Evolutionary conservation across 2,113 vertebrate species (phyloP).

Genomic region (Takifugu bimaculatus): DNA sequence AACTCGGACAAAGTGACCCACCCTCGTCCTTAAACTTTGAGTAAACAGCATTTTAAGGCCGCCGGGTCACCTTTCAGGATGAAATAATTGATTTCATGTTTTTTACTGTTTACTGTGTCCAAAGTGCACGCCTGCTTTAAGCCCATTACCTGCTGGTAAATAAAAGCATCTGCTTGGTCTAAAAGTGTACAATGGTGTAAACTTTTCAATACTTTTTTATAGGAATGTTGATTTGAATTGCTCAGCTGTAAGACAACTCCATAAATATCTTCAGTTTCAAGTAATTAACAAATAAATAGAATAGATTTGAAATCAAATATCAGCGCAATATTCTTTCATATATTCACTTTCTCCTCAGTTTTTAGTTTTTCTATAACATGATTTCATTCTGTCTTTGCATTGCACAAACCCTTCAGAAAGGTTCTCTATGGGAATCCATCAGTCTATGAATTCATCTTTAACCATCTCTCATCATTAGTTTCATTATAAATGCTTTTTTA

Average conservation of each 20-base stretch:
- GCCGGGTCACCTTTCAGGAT: too few species aligned
- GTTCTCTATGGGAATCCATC: constrained; percentile 2
- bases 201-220: constrained; percentile 43
- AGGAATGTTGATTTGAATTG: constrained; percentile 32
- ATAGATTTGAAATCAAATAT: not conserved
- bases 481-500: constrained; percentile 2
- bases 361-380: not conserved
- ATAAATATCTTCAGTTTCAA: too few species aligned
- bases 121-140: constrained; percentile 20
- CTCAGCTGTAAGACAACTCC: too few species aligned
- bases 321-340: not conserved
- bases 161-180: constrained; percentile 22
- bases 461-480: too few species aligned
- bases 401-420: constrained; percentile 49
- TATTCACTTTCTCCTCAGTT: not conserved
- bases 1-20: too few species aligned
- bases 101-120: constrained; percentile 1
- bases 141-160: not conserved
- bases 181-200: constrained; percentile 26
- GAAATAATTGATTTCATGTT: too few species aligned
- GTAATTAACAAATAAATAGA: too few species aligned
- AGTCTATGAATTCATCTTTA: not conserved
- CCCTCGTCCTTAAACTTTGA: too few species aligned
- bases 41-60: too few species aligned
- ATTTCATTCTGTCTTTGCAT: constrained; percentile 32